Conservation (phyloP, 2,888 invertebrate genomes). For the Andrena camellia region DNA sequence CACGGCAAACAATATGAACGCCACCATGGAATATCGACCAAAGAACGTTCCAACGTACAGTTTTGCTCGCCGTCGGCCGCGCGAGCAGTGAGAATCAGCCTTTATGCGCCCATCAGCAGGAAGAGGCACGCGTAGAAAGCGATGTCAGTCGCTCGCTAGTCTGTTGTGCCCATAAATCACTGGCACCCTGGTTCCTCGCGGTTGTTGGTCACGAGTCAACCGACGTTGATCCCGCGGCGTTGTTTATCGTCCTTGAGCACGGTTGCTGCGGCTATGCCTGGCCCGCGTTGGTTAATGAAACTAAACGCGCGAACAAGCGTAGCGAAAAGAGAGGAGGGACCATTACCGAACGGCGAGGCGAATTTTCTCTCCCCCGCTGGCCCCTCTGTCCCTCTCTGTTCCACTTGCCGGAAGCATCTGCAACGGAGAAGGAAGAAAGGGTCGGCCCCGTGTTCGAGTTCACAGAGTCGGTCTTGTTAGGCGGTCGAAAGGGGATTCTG, state of each 20-base stretch:
- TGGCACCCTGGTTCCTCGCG: slow-evolving; percentile 4
- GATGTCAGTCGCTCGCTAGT: slow-evolving; percentile 14
- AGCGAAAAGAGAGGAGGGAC: slow-evolving; percentile 65
- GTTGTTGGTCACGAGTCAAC: slow-evolving; percentile 34
- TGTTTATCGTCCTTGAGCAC: slow-evolving; percentile 24
- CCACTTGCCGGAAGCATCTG: slow-evolving; percentile 73
- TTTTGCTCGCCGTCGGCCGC: no score
- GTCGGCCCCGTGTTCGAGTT: slow-evolving; percentile 72
- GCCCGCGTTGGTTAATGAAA: slow-evolving; percentile 47
- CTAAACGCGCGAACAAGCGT: slow-evolving; percentile 55
- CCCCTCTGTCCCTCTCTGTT: slow-evolving; percentile 47
- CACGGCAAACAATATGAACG: no score
- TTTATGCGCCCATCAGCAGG: not conserved
- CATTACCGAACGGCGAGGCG: slow-evolving; percentile 54
- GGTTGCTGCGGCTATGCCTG: not conserved
- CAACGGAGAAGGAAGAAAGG: slow-evolving; percentile 70
- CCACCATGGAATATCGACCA: no score
- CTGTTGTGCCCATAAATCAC: slow-evolving; percentile 38
- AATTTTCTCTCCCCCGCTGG: slow-evolving; percentile 18
- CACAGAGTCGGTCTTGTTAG: slow-evolving; percentile 83
- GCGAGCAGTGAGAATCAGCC: not conserved
- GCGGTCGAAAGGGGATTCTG: slow-evolving; percentile 80
- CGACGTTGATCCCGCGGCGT: slow-evolving; percentile 21
- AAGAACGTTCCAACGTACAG: no score
- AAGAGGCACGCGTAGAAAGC: slow-evolving; percentile 40